Percentiles rank a stretch among this genome's conserved stretches.
These are phyloP conservation scores for Enteromius thamalakanensis DNA, from an alignment of 2,797 vertebrate species.

Conservation along the genomic window DNA sequence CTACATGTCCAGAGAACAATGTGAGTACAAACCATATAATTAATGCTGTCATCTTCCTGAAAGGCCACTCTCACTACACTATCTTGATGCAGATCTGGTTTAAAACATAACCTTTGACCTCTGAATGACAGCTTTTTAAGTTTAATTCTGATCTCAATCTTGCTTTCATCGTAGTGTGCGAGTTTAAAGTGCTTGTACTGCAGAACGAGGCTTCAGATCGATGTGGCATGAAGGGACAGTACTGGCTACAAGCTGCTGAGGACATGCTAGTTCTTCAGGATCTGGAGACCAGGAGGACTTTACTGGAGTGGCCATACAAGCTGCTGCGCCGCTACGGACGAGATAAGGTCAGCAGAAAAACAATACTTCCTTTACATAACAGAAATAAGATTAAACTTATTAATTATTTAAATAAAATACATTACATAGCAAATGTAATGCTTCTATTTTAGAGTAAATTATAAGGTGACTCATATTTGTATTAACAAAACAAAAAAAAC, in stretches of 20 bases:
- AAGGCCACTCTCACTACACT: not conserved
- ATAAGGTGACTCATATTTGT: not conserved
- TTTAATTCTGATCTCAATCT: not conserved
- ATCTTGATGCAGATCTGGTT: not conserved
- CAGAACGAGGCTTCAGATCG: constrained; percentile 83
- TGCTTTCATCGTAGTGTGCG: constrained; percentile 69
- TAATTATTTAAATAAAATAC: not conserved
- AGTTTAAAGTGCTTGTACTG: constrained; percentile 85
- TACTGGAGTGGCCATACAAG: constrained; percentile 87
- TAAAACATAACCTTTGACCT: not conserved
- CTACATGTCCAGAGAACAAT: constrained; percentile 84
- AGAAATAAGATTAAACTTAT: not conserved
- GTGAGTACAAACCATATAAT: constrained; percentile 67
- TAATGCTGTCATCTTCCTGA: not conserved
- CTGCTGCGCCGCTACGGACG: constrained; percentile 89
- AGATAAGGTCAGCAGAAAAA: constrained; percentile 80
- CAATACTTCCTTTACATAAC: not conserved
- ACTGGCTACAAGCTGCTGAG: constrained; percentile 80
- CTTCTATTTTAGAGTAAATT: not conserved
- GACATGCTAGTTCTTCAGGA: constrained; percentile 82
- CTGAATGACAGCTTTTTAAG: not conserved
- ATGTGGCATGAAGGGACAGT: constrained; percentile 82
- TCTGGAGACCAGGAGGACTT: constrained; percentile 66
- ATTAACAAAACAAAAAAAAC: not conserved
- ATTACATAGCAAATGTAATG: not conserved